phyloP scores from a whole-genome alignment of 2,797 vertebrate genomes.

The Acanthiza pusilla region DNA sequence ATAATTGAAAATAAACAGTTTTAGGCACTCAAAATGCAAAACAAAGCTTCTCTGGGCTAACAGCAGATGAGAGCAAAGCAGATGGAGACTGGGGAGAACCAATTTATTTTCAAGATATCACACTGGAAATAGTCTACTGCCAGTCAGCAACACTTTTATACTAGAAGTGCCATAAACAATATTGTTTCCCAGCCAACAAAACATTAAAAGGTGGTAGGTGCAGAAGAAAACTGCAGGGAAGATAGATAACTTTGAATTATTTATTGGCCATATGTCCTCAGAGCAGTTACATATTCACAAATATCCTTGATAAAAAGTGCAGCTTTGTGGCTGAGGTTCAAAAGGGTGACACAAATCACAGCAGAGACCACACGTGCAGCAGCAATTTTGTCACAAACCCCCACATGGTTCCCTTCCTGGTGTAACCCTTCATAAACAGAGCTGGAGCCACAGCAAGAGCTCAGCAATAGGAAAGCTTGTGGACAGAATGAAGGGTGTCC shows the following conservation, averaged over 20 bases:
- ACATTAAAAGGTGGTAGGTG: slow-evolving; percentile 66
- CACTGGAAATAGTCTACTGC: slow-evolving; percentile 11
- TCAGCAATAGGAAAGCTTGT: neutral
- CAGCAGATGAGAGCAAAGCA: neutral
- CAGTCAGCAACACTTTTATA: slow-evolving; percentile 71
- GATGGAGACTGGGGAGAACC: neutral
- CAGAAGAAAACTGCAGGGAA: slow-evolving; percentile 58
- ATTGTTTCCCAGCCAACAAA: slow-evolving; percentile 68
- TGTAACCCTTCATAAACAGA: slow-evolving; percentile 25
- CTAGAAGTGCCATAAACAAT: slow-evolving; percentile 60
- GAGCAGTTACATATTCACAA: slow-evolving; percentile 66
- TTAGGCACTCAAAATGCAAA: neutral
- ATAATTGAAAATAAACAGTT: neutral
- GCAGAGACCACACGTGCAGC: slow-evolving; percentile 46
- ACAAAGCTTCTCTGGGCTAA: neutral
- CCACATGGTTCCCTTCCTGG: slow-evolving; percentile 12
- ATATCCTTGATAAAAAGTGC: slow-evolving; percentile 70
- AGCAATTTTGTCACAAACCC: slow-evolving; percentile 58
- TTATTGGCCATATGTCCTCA: slow-evolving; percentile 73
- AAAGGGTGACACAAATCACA: slow-evolving; percentile 71
- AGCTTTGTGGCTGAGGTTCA: slow-evolving; percentile 64
- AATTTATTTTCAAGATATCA: slow-evolving; percentile 7
- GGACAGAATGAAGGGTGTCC: slow-evolving; percentile 1
- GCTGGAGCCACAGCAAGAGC: neutral
- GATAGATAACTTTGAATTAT: slow-evolving; percentile 78